phyloP scores from a whole-genome alignment of 2,113 vertebrate genomes.

The Apodemus sylvaticus region DNA sequence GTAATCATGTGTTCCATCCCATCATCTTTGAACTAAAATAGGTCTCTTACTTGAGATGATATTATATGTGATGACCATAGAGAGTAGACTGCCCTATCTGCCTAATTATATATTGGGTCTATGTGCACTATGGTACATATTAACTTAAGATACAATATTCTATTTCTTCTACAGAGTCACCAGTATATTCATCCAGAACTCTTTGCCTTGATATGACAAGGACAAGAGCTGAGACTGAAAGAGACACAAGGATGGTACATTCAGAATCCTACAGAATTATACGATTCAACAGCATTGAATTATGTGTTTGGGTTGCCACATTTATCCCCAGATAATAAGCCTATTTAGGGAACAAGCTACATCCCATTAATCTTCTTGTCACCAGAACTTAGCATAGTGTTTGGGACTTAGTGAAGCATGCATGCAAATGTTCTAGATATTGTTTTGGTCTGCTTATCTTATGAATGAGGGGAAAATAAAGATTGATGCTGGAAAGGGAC shows the following conservation, averaged over 20 bases:
- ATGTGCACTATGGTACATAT: not conserved
- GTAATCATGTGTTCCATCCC: not conserved
- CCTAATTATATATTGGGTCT: not conserved
- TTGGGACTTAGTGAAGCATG: not conserved
- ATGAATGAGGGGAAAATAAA: not conserved
- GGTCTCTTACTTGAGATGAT: not conserved
- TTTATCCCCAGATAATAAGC: not conserved
- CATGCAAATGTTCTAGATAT: not conserved
- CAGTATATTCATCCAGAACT: not conserved
- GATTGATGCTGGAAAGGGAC: not conserved
- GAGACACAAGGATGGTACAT: not conserved
- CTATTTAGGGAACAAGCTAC: not conserved
- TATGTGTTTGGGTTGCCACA: not conserved
- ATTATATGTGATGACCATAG: not conserved
- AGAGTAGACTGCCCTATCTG: not conserved
- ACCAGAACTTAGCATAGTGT: not conserved
- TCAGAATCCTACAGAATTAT: not conserved
- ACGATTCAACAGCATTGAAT: not conserved
- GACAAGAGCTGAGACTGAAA: not conserved
- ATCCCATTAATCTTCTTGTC: constrained; percentile 3
- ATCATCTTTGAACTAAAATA: not conserved
- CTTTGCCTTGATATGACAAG: not conserved
- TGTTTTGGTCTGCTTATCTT: not conserved
- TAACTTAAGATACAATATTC: not conserved
- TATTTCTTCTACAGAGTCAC: not conserved